Percentiles rank a stretch among this genome's conserved stretches.
Evolutionary conservation across 2,113 vertebrate genomes (phyloP).

Genomic region (Microtus oregoni): DNA sequence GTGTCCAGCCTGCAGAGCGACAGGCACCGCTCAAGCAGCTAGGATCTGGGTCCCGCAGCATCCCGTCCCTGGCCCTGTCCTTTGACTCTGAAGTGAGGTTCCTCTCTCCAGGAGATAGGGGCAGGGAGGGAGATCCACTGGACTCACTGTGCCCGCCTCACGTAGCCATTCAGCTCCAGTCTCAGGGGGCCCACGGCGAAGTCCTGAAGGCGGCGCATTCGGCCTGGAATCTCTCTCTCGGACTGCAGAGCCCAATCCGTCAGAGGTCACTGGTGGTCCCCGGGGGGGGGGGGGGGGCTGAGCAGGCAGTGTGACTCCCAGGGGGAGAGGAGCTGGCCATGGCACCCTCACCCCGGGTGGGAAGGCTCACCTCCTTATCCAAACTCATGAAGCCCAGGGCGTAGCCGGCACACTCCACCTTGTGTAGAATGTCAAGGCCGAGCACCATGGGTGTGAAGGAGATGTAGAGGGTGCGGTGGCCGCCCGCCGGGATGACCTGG

Average conservation of each 20-base stretch:
- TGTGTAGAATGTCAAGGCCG: conserved; percentile 50
- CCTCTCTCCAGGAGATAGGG: neutral
- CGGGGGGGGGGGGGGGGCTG: neutral
- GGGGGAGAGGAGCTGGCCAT: neutral
- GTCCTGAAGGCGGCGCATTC: conserved; percentile 86
- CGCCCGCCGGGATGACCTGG: conserved; percentile 93
- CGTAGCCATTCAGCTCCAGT: conserved; percentile 86
- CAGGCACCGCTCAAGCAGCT: neutral
- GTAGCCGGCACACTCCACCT: conserved; percentile 86
- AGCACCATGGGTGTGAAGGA: conserved; percentile 92
- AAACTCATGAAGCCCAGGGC: conserved; percentile 93
- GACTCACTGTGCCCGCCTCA: conserved; percentile 80
- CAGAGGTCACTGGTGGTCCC: neutral
- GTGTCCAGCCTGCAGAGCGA: conserved; percentile 87
- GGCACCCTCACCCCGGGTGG: neutral
- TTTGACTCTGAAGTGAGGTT: neutral
- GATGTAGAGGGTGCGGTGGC: conserved; percentile 87
- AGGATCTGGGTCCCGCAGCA: neutral
- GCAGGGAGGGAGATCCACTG: accelerated
- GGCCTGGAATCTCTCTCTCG: conserved; percentile 84
- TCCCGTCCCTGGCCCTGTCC: neutral
- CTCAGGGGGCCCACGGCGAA: conserved; percentile 87
- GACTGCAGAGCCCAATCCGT: conserved; percentile 80
- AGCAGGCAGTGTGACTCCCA: neutral
- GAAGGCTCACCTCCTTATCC: conserved; percentile 88